Conservation (phyloP, 2,888 invertebrate species). For the Tortricodes alternella region DNA sequence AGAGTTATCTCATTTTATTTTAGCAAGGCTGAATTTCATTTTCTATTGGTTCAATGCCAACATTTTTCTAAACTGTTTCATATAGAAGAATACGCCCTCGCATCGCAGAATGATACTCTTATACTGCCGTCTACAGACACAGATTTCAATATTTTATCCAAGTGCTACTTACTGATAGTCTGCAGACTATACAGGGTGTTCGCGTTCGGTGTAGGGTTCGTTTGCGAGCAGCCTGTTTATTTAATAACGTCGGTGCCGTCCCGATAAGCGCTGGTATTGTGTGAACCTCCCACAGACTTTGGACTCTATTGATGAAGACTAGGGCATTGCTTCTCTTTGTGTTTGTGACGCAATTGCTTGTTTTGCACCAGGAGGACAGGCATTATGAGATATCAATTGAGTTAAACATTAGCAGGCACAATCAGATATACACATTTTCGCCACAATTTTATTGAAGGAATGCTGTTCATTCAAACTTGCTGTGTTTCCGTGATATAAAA, state of each 20-base stretch:
- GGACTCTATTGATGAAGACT: slow-evolving; percentile 22
- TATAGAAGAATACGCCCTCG: slow-evolving; percentile 11
- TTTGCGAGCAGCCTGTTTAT: slow-evolving; percentile 61
- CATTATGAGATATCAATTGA: too few species aligned
- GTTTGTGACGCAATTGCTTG: too few species aligned
- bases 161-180: slow-evolving; percentile 48
- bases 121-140: slow-evolving; percentile 37
- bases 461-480: too few species aligned
- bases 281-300: slow-evolving; percentile 44
- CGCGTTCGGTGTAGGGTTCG: slow-evolving; percentile 45
- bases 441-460: too few species aligned
- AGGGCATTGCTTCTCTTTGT: neutral
- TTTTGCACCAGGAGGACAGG: too few species aligned
- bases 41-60: too few species aligned
- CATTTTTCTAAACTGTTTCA: neutral
- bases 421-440: too few species aligned
- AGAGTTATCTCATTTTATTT: too few species aligned
- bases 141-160: slow-evolving; percentile 58
- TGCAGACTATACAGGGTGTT: slow-evolving; percentile 43
- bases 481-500: too few species aligned
- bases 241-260: slow-evolving; percentile 69
- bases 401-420: too few species aligned
- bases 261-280: slow-evolving; percentile 70
- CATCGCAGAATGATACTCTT: slow-evolving; percentile 3
- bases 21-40: too few species aligned